Evolutionary conservation across 2,113 vertebrate genomes (phyloP), one percentile per base, ranked within the genome.

Genomic region (Cyphomyrus discorhynchus): DNA sequence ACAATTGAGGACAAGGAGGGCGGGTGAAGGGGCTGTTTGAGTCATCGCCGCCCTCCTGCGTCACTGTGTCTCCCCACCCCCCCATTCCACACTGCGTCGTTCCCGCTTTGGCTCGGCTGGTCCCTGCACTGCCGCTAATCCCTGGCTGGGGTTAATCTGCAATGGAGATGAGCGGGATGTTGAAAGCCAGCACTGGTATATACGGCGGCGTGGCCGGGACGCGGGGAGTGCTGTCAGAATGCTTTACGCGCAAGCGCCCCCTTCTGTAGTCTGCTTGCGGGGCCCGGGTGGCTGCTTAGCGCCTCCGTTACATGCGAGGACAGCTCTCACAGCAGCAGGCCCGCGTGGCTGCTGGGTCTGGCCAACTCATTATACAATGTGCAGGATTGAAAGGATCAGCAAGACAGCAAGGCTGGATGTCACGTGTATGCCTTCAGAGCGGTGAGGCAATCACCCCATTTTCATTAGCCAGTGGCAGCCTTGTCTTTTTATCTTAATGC

Each of bases 101-200:
- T 56, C 53, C 53, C n/a, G n/a, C 9, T 66, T 66, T 62, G 17
- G 31, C 62, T 39, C 31, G 24, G 27, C 45, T 17, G 21, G 5
- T 66, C 52, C 3, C 82, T 31, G 83, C 80, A 83, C 77, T 89
- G 90, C 87, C 70, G 19, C 87, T 94, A 92, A 93, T 94, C 93
- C 90, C 70, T 88, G 80, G 47, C 11, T 77, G 86, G 1, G 82
- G 53, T 92, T 86, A 92, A 90, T 92, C 91, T 89, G 86, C 21
- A 66, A 47, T 89, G 6, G 21, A 89, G 88, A 21, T 62, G 90
- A 66, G 90, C 31, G 45, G 88, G 58, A 90, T 89, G 83, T 90
- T 86, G 89, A 66, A 58, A 86, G 27, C 35, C 13, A 45, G n/a
- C 27, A 21, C 19, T 7, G 39, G 17, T 45, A 35, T 83, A 83